A percentile compares a stretch with the other conserved stretches of the same genome.
phyloP scores from a whole-genome alignment of 2,113 vertebrate genomes.

The Muscicapa adusta region DNA sequence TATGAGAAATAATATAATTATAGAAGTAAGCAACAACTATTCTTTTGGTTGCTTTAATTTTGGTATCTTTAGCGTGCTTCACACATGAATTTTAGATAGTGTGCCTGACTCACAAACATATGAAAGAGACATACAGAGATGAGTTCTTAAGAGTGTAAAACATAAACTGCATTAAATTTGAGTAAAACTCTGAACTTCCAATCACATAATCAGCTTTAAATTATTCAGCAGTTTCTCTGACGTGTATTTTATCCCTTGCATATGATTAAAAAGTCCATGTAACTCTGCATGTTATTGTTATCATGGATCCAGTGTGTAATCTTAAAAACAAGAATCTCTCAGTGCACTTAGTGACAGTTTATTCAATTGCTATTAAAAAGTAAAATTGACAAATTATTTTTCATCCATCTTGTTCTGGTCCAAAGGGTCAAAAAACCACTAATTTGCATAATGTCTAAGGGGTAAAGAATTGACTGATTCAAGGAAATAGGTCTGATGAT shows the following conservation, averaged over 20 bases:
- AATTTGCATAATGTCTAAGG: fast-evolving
- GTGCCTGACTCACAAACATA: neutral
- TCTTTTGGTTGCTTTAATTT: neutral
- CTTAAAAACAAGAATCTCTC: neutral
- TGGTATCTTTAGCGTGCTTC: neutral
- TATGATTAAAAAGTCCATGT: neutral
- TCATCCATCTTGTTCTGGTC: neutral
- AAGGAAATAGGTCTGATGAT: neutral
- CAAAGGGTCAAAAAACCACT: fast-evolving
- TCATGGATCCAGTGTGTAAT: neutral
- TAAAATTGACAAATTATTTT: neutral
- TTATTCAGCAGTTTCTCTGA: neutral
- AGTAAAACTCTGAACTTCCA: neutral
- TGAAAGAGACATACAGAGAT: neutral
- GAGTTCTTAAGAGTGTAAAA: neutral
- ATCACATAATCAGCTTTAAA: neutral
- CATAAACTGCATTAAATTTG: neutral
- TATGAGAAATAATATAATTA: too few species aligned
- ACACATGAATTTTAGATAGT: neutral
- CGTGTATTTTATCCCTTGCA: neutral
- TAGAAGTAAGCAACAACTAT: neutral
- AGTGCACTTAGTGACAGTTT: neutral
- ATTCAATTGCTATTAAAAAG: neutral
- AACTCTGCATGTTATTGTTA: neutral
- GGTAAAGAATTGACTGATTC: neutral